Base-by-base conservation (phyloP, 2,113 vertebrate genomes). In the Aix galericulata region DNA sequence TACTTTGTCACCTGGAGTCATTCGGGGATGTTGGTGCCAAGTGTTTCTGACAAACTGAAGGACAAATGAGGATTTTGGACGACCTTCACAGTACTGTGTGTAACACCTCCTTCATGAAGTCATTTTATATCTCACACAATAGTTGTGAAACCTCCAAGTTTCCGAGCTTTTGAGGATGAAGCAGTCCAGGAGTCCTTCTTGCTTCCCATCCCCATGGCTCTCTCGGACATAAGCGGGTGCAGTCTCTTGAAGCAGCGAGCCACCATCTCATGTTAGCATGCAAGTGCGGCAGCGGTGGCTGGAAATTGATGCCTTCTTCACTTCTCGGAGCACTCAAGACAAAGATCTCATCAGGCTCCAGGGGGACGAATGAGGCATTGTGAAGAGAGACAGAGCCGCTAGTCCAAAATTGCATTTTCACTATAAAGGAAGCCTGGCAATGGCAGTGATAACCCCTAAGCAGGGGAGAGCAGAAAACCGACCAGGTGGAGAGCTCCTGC, bases 191-290 rank as follows among this genome's bases (percentile, higher is more conserved):
- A 87, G 13, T 56, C 38, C 8, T 73, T 59, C 27, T 34, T n/a
- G 26, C 18, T 40, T 74, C 20, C 55, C 2, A 0, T 31, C 68
- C 21, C 52, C 2, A 8, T 0, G 0, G 13, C 63, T 92, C 48
- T 50, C 40, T 17, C 0, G 6, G 50, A 20, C 1, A 0, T 7
- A 42, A 32, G 56, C 36, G 32, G 31, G 6, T 1, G 0, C 44
- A 36, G 27, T 38, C 52, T 46, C 55, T 34, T 11, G 34, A 34
- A 17, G 13, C 50, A 85, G 59, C 17, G 50, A 55, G 58, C 32
- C 26, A 1, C 18, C 21, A 74, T 13, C 60, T 59, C 26, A 23
- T 53, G 31, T 96, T 82, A 79, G 53, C 50, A 76, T 89, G 81
- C 93, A 52, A 50, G 67, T 60, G 48, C 74, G 38, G 83, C 69